A percentile compares a stretch with the other conserved stretches of the same genome.
Evolutionary conservation across 2,113 vertebrate genomes (phyloP).

Genomic region (Chaetura pelagica): DNA sequence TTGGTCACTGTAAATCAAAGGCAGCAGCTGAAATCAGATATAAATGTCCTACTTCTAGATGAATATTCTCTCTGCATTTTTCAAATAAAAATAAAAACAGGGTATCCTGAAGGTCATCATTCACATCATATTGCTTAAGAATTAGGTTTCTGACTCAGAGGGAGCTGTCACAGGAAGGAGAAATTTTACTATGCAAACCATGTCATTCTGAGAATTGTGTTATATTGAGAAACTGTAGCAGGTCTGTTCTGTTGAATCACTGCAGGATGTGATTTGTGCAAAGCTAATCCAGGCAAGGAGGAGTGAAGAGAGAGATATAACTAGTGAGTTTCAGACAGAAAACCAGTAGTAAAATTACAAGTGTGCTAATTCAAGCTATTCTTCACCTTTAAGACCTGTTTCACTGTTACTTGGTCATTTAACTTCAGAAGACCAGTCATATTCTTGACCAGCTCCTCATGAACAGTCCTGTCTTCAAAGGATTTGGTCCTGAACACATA

Average conservation of each 20-base stretch:
- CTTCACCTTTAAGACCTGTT: slow-evolving; percentile 89
- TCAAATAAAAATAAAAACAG: background rate
- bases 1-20: background rate
- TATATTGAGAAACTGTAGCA: background rate
- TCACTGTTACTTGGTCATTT: slow-evolving; percentile 88
- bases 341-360: background rate
- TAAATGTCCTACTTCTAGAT: background rate
- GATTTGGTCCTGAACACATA: slow-evolving; percentile 92
- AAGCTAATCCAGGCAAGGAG: background rate
- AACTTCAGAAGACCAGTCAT: slow-evolving; percentile 91
- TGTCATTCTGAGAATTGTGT: background rate
- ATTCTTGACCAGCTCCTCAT: slow-evolving; percentile 91
- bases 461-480: slow-evolving; percentile 88
- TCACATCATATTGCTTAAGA: background rate
- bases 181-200: background rate
- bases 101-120: background rate
- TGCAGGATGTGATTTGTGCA: background rate
- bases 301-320: background rate
- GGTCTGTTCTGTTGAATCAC: background rate
- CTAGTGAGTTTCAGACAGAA: background rate
- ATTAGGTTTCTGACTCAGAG: background rate
- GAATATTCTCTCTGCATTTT: background rate
- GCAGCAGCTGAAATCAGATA: background rate
- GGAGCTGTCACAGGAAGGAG: background rate
- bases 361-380: background rate